Base-by-base conservation (phyloP, 1,140 invertebrate species). In the Lepidurus arcticus region DNA sequence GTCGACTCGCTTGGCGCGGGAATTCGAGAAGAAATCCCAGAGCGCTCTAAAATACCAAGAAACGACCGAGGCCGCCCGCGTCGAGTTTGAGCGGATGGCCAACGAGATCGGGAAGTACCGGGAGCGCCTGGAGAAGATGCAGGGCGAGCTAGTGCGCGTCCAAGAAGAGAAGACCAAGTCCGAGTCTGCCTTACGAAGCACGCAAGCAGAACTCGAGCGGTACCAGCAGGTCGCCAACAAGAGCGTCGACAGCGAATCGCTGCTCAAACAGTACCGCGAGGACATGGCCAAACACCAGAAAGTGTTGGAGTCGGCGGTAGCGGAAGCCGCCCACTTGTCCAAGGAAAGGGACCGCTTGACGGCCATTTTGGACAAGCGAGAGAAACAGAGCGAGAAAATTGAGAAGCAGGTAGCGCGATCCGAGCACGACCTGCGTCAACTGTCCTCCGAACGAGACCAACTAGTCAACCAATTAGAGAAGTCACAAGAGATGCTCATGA, bases 401-500 rank as follows among this genome's bases (percentile, higher is more conserved):
- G 82, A 82, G 45, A 80, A 80, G 79, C 82, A 85, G 79, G 82
- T 85, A 73, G 78, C 76, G 16, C 94, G 94, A 83, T 87, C 94
- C 79, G 94, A 95, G 83, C 88, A 88, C 1, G 94, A 96, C 80
- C 89, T 92, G 79, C 94, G 94, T 82, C 93, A 95, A 84, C 82
- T 96, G 81, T 91, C 92, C 45, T 89, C 92, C 53, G 94, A 96
- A 85, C 85, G 94, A 76, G 94, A 96, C 83, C 93, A 96, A 84
- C 84, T 96, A 78, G 93, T 96, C 0, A 90, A 92, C 75, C 94
- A 96, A 84, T 83, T 96, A 82, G 94, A 96, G 84, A 96, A 96
- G 85, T 94, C 92, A 7, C 94, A 96, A 84, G 94, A 95, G 82
- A 95, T 96, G 89, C 85, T 96, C 65, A 91, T 95, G 85, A 94